Evolutionary conservation across 2,797 vertebrate species (phyloP).

Genomic region (Platyrinchus mystaceus): DNA sequence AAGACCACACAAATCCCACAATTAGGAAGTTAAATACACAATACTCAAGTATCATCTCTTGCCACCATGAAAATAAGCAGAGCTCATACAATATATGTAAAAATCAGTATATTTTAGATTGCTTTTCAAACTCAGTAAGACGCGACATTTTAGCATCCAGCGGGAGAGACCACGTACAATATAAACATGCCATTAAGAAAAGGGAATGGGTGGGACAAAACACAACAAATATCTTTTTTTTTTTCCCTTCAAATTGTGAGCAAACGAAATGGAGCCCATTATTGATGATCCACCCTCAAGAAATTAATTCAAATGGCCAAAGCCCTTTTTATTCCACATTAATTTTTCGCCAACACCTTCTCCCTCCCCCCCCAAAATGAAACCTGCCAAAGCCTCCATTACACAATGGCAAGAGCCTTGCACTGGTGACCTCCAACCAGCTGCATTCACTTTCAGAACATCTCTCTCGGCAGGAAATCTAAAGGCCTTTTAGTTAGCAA

Average conservation of each 20-base stretch:
- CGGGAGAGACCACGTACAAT: slow-evolving; percentile 75
- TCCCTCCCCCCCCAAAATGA: slow-evolving; percentile 75
- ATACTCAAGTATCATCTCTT: not conserved
- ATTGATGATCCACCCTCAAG: slow-evolving; percentile 87
- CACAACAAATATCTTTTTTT: slow-evolving; percentile 75
- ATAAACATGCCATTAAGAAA: slow-evolving; percentile 80
- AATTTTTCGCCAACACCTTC: slow-evolving; percentile 89
- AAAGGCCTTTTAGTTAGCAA: slow-evolving; percentile 99
- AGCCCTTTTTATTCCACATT: slow-evolving; percentile 81
- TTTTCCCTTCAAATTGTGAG: slow-evolving; percentile 79
- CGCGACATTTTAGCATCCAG: slow-evolving; percentile 52
- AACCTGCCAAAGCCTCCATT: slow-evolving; percentile 98
- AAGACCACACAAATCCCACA: not conserved
- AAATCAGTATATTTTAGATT: slow-evolving; percentile 49
- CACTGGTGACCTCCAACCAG: slow-evolving; percentile 98
- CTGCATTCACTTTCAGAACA: slow-evolving; percentile 98
- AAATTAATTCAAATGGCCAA: slow-evolving; percentile 87
- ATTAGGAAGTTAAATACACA: slow-evolving; percentile 8
- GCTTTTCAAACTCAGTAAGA: slow-evolving; percentile 57
- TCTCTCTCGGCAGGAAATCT: slow-evolving; percentile 99
- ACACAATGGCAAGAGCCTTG: slow-evolving; percentile 99
- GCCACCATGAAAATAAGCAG: slow-evolving; percentile 16
- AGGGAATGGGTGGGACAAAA: slow-evolving; percentile 77
- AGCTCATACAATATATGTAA: slow-evolving; percentile 28
- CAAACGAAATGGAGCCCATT: slow-evolving; percentile 90